A percentile compares a stretch with the other conserved stretches of the same genome.
Evolutionary conservation across 2,888 invertebrate genomes (phyloP).

Genomic region (Philopedon plagiatum): DNA sequence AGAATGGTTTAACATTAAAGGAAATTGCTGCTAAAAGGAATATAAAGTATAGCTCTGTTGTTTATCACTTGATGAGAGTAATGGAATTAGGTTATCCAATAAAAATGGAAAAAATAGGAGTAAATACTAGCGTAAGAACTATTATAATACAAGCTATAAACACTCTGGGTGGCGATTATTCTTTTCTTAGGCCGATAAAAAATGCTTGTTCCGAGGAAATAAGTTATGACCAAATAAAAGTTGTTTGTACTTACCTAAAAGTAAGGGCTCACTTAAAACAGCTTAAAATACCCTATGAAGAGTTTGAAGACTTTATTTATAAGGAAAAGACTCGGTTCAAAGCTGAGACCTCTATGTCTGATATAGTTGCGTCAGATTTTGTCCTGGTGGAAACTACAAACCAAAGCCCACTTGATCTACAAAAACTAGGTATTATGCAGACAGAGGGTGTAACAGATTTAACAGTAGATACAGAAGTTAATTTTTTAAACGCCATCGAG

Average conservation of each 20-base stretch:
- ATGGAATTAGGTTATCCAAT: conserved; percentile 68
- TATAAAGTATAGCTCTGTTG: conserved; percentile 60
- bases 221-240: conserved; percentile 62
- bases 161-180: conserved; percentile 4
- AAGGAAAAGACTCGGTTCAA: no score
- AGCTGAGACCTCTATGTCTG: no score
- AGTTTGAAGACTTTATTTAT: no score
- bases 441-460: no score
- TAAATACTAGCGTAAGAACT: conserved; percentile 58
- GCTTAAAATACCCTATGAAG: no score
- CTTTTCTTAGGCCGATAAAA: conserved; percentile 59
- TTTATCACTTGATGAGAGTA: conserved; percentile 66
- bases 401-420: no score
- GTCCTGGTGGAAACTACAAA: no score
- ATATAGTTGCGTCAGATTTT: no score
- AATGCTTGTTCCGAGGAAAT: conserved; percentile 61
- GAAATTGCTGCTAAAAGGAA: conserved; percentile 64
- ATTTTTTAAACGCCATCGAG: no score
- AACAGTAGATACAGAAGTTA: no score
- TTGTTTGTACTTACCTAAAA: conserved; percentile 60
- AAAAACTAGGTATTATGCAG: no score
- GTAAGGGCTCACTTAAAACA: conserved; percentile 61
- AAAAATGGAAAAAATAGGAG: conserved; percentile 61
- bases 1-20: conserved; percentile 62
- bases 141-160: conserved; percentile 53